A percentile compares a stretch with the other conserved stretches of the same genome.
These are phyloP conservation scores for Deilephila porcellus DNA, from an alignment of 2,888 invertebrate genomes.

Conservation along the genomic window DNA sequence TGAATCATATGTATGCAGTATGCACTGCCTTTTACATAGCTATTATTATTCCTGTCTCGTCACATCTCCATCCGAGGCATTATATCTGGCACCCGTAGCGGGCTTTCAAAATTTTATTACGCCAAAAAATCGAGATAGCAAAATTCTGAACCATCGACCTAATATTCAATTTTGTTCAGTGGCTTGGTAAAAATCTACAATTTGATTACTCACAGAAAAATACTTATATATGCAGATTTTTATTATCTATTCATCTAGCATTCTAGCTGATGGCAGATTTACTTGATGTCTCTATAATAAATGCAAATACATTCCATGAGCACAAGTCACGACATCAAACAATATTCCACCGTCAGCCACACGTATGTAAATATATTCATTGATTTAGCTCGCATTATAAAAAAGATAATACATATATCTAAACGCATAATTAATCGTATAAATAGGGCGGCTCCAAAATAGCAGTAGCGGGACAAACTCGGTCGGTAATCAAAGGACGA, in stretches of 20 bases:
- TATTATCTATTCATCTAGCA: too few species aligned
- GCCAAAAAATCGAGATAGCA: slow-evolving; percentile 3
- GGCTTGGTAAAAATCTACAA: too few species aligned
- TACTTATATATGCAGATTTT: too few species aligned
- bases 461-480: slow-evolving; percentile 62
- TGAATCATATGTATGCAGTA: not conserved
- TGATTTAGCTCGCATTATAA: slow-evolving; percentile 21
- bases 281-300: not conserved
- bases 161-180: too few species aligned
- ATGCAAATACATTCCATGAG: slow-evolving; percentile 9
- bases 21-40: not conserved
- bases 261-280: slow-evolving; percentile 7
- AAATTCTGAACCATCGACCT: too few species aligned
- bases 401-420: slow-evolving; percentile 1
- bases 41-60: slow-evolving; percentile 27
- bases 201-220: too few species aligned
- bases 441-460: slow-evolving; percentile 59
- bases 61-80: slow-evolving; percentile 4
- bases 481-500: slow-evolving; percentile 73
- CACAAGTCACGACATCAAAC: slow-evolving; percentile 16
- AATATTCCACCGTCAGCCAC: not conserved
- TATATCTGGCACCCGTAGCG: slow-evolving; percentile 12
- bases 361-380: slow-evolving; percentile 19
- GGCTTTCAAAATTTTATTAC: slow-evolving; percentile 9
- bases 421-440: slow-evolving; percentile 23